These are phyloP conservation scores for Rhopalosiphum maidis DNA, from an alignment of 1,140 invertebrate species.

Conservation along the genomic window DNA sequence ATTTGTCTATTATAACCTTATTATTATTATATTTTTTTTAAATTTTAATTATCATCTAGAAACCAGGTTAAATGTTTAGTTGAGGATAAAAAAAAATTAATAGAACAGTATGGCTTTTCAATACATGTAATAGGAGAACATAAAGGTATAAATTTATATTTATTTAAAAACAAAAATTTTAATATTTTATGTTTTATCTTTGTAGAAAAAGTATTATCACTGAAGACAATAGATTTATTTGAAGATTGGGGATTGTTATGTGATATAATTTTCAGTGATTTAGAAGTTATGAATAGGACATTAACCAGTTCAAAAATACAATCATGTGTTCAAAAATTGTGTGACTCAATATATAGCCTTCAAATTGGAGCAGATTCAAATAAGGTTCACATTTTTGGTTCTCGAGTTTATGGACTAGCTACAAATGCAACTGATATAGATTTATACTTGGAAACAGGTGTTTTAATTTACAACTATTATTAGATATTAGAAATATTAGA, in stretches of 20 bases:
- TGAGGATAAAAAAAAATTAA: background rate
- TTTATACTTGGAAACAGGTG: constrained; percentile 30
- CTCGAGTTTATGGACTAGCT: constrained; percentile 2
- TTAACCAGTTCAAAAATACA: background rate
- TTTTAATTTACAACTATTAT: background rate
- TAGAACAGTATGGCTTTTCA: background rate
- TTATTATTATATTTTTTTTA: background rate
- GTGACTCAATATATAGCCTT: background rate
- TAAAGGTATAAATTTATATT: constrained; percentile 16
- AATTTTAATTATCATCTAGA: background rate
- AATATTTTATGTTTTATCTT: background rate
- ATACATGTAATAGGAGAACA: background rate
- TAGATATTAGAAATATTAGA: background rate
- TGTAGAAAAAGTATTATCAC: constrained; percentile 20
- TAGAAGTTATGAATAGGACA: background rate
- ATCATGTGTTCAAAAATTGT: background rate
- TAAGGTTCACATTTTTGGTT: background rate
- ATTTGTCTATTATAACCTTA: background rate
- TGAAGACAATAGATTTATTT: background rate
- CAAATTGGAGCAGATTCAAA: background rate
- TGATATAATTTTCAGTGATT: background rate
- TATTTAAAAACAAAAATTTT: background rate
- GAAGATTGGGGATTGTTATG: background rate
- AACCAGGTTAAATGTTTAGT: background rate
- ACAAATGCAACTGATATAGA: constrained; percentile 11